Evolutionary conservation across 2,113 vertebrate species (phyloP).

Genomic region (Kryptolebias marmoratus): DNA sequence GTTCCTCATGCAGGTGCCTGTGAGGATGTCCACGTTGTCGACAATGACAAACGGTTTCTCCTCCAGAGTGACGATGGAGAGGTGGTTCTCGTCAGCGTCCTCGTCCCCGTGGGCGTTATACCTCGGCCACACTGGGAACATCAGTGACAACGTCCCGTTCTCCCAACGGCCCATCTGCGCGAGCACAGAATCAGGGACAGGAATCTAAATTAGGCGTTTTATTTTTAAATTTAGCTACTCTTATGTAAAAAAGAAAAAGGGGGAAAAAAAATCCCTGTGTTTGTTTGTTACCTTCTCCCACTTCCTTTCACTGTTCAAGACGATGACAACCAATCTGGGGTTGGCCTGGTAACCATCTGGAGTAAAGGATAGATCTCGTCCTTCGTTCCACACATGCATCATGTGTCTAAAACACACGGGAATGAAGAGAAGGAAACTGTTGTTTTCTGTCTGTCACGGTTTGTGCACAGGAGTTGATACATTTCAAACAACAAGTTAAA

Average conservation of each 20-base stretch:
- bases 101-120: slow-evolving; percentile 92
- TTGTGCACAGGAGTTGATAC: slow-evolving; percentile 43
- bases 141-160: slow-evolving; percentile 88
- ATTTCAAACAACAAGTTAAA: slow-evolving; percentile 67
- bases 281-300: slow-evolving; percentile 92
- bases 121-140: slow-evolving; percentile 95
- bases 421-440: slow-evolving; percentile 27
- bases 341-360: slow-evolving; percentile 96
- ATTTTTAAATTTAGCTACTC: slow-evolving; percentile 25
- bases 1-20: slow-evolving; percentile 94
- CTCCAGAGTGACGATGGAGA: slow-evolving; percentile 97
- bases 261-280: neutral
- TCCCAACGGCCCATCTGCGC: slow-evolving; percentile 97
- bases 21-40: slow-evolving; percentile 95
- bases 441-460: slow-evolving; percentile 43
- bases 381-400: slow-evolving; percentile 95
- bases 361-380: slow-evolving; percentile 96
- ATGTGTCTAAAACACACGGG: slow-evolving; percentile 86
- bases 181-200: slow-evolving; percentile 4
- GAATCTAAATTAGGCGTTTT: slow-evolving; percentile 6
- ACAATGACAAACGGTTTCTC: slow-evolving; percentile 97
- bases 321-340: slow-evolving; percentile 93
- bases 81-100: slow-evolving; percentile 93
- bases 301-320: slow-evolving; percentile 89
- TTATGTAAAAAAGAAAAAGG: neutral